Base-by-base conservation (phyloP, 2,113 vertebrate genomes). In the Alethe diademata region DNA sequence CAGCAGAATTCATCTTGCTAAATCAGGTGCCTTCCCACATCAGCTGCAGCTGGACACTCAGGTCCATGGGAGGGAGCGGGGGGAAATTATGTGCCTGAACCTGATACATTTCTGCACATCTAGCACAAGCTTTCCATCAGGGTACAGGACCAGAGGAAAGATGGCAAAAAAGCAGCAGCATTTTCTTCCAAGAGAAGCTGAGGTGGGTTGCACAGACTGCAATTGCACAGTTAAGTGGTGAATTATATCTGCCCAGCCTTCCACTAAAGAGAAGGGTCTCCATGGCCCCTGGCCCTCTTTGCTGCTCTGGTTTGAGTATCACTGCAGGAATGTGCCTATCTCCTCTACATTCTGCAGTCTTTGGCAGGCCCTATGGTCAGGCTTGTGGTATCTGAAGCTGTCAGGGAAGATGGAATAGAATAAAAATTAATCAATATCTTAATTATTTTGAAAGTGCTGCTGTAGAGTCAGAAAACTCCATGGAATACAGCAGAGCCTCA, bases 221-320 rank as follows among this genome's bases (percentile, higher is more conserved):
- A 45, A 45, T 45, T 45, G 43, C 43, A 35, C 50, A 74, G 54
- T 38, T 2, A 6, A 56, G 17, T 2, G 11, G 43, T 25, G 35
- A 35, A 11, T 56, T 74, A 16, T 16, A 3, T 33, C 35, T 17
- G 8, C n/a, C 66, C 53, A 48, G 69, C n/a, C 42, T 62, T 74
- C 47, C 0, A 0, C 19, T 56, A 26, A 15, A 2, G 10, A 26
- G 22, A 78, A 71, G 28, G 18, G 8, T 31, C 13, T 51, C 51
- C 0, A 0, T 6, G 18, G 40, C 24, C 48, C 36, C 35, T 14
- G 20, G 5, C 4, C 36, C 11, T 48, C 50, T 78, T 56, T 56
- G 51, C 53, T 67, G 38, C 57, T 72, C 40, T 1, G 5, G 24
- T 74, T 78, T 78, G 9, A 3, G 14, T 43, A 19, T 61, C 33